Evolutionary conservation across 64 coral and sea anemone species (phyloP).

Genomic region (Orbicella faveolata): DNA sequence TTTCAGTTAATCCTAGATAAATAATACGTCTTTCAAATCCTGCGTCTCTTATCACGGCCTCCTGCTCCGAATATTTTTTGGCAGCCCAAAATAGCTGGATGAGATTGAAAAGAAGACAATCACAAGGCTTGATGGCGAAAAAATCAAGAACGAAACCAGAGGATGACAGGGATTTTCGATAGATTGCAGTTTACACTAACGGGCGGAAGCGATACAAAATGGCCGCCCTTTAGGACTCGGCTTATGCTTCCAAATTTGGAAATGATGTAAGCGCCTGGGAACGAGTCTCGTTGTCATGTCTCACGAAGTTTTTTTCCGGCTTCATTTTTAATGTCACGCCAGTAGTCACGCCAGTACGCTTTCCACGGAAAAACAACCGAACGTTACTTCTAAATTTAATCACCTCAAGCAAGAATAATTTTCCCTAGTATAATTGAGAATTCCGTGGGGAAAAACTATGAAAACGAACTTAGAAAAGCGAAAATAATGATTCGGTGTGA

Average conservation of each 20-base stretch:
- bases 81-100: slow-evolving; percentile 9
- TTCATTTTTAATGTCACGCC: not conserved
- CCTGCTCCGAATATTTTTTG: not conserved
- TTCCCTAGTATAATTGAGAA: too few relatives aligned
- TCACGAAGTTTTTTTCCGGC: not conserved
- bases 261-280: slow-evolving; percentile 83
- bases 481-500: too few relatives aligned
- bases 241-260: slow-evolving; percentile 85
- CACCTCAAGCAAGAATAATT: too few relatives aligned
- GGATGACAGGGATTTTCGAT: slow-evolving; percentile 71
- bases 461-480: too few relatives aligned
- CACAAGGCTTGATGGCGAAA: not conserved
- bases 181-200: slow-evolving; percentile 60
- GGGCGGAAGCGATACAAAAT: slow-evolving; percentile 93
- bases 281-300: slow-evolving; percentile 15
- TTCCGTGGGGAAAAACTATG: too few relatives aligned
- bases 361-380: too few relatives aligned
- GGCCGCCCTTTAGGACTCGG: slow-evolving; percentile 84
- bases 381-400: too few relatives aligned
- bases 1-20: slow-evolving; percentile 60
- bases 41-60: slow-evolving; percentile 50
- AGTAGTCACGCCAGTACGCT: not conserved
- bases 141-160: slow-evolving; percentile 13
- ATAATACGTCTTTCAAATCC: slow-evolving; percentile 68
- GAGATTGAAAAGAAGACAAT: not conserved